Percentiles rank a stretch among this genome's conserved stretches.
phyloP scores from a whole-genome alignment of 2,888 invertebrate genomes.

The Phania funesta region DNA sequence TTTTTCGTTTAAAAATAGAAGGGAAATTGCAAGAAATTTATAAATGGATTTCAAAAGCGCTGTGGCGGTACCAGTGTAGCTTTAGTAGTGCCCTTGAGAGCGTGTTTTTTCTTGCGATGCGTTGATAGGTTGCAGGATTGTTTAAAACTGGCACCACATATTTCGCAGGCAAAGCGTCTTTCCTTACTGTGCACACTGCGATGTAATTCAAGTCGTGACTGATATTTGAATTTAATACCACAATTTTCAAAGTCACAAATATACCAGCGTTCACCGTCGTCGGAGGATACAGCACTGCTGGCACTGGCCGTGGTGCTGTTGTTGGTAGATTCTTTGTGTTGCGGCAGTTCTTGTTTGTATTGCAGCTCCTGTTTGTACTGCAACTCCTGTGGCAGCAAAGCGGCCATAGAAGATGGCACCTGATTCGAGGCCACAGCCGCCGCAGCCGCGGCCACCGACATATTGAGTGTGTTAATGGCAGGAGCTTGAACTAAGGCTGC shows the following conservation, averaged over 20 bases:
- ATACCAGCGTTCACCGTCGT: slow-evolving; percentile 77
- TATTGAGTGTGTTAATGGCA: slow-evolving; percentile 68
- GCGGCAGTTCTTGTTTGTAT: slow-evolving; percentile 67
- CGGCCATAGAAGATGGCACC: slow-evolving; percentile 67
- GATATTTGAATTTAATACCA: slow-evolving; percentile 77
- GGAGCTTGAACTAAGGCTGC: slow-evolving; percentile 67
- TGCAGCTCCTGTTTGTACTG: slow-evolving; percentile 61
- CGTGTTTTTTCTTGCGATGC: slow-evolving; percentile 77
- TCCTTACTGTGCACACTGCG: slow-evolving; percentile 77
- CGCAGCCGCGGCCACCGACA: slow-evolving; percentile 69
- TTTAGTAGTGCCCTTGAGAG: slow-evolving; percentile 74
- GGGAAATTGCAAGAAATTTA: slow-evolving; percentile 64
- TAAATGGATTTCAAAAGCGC: slow-evolving; percentile 68
- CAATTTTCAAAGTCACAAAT: slow-evolving; percentile 75
- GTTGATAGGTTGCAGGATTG: slow-evolving; percentile 77
- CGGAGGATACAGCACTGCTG: slow-evolving; percentile 77
- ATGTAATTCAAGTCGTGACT: slow-evolving; percentile 76
- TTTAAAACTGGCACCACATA: slow-evolving; percentile 76
- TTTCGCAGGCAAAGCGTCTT: slow-evolving; percentile 76
- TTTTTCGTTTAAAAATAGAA: slow-evolving; percentile 59
- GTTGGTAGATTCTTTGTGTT: slow-evolving; percentile 72
- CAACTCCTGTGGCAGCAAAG: slow-evolving; percentile 54
- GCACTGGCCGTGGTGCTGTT: slow-evolving; percentile 77
- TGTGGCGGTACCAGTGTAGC: slow-evolving; percentile 62
- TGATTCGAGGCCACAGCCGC: slow-evolving; percentile 64